Conservation (phyloP, 2,797 vertebrate species). For the Botia almorhae region DNA sequence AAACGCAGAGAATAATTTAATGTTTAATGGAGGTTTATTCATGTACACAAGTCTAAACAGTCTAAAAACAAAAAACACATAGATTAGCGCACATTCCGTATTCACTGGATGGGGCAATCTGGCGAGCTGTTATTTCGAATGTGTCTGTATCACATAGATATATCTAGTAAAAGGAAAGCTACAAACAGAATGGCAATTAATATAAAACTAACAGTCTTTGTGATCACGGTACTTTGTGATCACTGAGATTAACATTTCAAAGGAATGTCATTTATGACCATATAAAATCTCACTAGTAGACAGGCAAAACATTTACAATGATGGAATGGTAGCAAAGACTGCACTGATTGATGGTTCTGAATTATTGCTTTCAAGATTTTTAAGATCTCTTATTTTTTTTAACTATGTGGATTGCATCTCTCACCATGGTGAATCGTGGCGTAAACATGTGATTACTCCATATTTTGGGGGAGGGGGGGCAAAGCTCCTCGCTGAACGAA, state of each 20-base stretch:
- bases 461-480: constrained; percentile 68
- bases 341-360: constrained; percentile 67
- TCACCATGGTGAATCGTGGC: constrained; percentile 73
- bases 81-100: constrained; percentile 77
- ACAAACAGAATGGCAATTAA: constrained; percentile 77
- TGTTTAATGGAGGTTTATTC: constrained; percentile 69
- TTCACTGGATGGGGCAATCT: constrained; percentile 70
- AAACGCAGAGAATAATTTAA: constrained; percentile 60
- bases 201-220: constrained; percentile 82
- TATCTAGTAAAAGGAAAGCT: constrained; percentile 73
- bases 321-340: constrained; percentile 61
- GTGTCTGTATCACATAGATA: constrained; percentile 73
- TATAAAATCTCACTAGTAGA: constrained; percentile 82
- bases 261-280: constrained; percentile 74
- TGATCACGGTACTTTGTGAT: constrained; percentile 63
- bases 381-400: constrained; percentile 67
- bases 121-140: constrained; percentile 73
- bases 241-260: constrained; percentile 66
- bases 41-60: constrained; percentile 80
- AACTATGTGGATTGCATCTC: constrained; percentile 72
- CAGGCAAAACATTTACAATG: constrained; percentile 74
- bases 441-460: constrained; percentile 76
- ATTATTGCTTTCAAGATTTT: constrained; percentile 81
- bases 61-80: constrained; percentile 82
- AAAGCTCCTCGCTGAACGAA: constrained; percentile 83